Base-by-base conservation (phyloP, 2,888 invertebrate species). In the Crematogaster levior region DNA sequence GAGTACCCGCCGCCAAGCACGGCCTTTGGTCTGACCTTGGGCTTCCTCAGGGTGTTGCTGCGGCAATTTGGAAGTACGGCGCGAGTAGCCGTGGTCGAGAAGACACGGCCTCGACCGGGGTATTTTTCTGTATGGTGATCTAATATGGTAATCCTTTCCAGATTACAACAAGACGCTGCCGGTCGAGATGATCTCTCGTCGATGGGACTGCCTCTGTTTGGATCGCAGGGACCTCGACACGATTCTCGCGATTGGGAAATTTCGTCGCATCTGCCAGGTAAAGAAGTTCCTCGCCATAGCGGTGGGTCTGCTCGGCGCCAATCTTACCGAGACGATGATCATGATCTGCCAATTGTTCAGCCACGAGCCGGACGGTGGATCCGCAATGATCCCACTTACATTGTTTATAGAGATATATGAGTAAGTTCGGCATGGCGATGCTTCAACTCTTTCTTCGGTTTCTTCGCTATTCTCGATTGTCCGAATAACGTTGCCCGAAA, bases 361-460 rank as follows among this genome's bases (percentile, higher is more conserved):
- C 0, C 96, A 97, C 85, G 98, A 98, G 91, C 97, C 98, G 0
- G 98, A 98, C 82, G 98, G 98, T 0, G 98, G 97, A 0, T 96
- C 97, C 0, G 96, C 97, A 0, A 96, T 97, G 89, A 96, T 98
- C 58, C 96, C 97, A 0, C 94, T 96, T 3, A 94, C 95, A 37
- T 95, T 96, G 43, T 97, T 97, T 90, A 94, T 96, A 68, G 95
- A 95, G 51, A 95, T 97, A 84, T 94, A 94, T 70, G 93, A 93
- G 93, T 94, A 87, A 83, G 88, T 84, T 46, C 3, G 24, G 12
- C 4, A 4, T 34, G 0, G 12, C 6, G 24, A 66, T 15, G 27
- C 7, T 5, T 21, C 48, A n/a, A 3, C 3, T 56, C 24, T 27
- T 24, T 70, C 1, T 72, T 10, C 9, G 0, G 3, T 37, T 40